Conservation (phyloP, 2,888 invertebrate species). For the Leptinotarsa tumamoca region DNA sequence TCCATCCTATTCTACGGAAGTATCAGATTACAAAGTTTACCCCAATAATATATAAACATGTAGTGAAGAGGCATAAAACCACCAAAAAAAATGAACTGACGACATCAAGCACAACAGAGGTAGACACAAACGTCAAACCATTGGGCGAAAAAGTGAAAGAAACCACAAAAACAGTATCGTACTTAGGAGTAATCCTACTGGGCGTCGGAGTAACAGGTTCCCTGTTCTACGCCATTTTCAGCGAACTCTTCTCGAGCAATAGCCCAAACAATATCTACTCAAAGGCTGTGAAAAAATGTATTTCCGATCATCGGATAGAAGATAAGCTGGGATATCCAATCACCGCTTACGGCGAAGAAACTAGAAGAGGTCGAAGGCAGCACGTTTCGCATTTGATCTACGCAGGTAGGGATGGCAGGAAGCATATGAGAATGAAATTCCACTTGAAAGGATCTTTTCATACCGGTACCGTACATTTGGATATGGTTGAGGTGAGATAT, state of each 20-base stretch:
- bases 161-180: constrained; percentile 89
- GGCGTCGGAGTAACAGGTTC: constrained; percentile 81
- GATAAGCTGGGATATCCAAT: constrained; percentile 92
- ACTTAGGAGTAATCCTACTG: constrained; percentile 83
- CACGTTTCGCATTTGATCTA: constrained; percentile 86
- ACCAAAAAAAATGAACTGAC: constrained; percentile 39
- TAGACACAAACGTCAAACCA: constrained; percentile 72
- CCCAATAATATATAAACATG: constrained; percentile 36
- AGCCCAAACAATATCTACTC: constrained; percentile 89
- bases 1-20: constrained; percentile 37
- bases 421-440: constrained; percentile 90
- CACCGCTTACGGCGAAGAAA: constrained; percentile 90
- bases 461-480: constrained; percentile 87
- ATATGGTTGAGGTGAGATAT: constrained; percentile 81
- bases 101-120: constrained; percentile 49
- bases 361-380: constrained; percentile 76
- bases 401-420: constrained; percentile 76
- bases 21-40: constrained; percentile 37
- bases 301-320: constrained; percentile 79
- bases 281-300: constrained; percentile 81
- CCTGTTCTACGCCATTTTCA: constrained; percentile 86
- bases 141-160: constrained; percentile 86
- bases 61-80: constrained; percentile 42
- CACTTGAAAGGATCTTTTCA: constrained; percentile 87
- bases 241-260: constrained; percentile 88